phyloP scores from a whole-genome alignment of 2,888 invertebrate species.

The Caenorhabditis sp. region DNA sequence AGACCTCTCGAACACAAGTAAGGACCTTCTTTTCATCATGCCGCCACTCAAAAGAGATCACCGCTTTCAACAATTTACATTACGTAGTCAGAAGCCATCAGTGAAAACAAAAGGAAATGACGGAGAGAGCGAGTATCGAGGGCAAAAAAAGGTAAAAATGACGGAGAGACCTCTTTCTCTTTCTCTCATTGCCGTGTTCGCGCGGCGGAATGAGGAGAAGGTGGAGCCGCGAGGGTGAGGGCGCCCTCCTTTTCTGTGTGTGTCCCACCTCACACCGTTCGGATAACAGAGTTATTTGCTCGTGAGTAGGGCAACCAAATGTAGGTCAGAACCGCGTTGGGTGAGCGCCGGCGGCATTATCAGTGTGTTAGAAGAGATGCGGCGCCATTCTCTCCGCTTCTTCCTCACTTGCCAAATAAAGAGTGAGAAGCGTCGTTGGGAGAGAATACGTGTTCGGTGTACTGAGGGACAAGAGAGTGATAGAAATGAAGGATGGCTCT shows the following conservation, averaged over 20 bases:
- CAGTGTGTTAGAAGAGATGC: background rate
- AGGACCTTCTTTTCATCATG: no score
- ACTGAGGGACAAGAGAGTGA: background rate
- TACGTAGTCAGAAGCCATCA: background rate
- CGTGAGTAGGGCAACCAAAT: background rate
- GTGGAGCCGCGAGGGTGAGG: background rate
- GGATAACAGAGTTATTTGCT: background rate
- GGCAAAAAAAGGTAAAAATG: constrained; percentile 24
- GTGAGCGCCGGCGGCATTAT: constrained; percentile 3
- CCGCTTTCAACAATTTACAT: no score
- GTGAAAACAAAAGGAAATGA: constrained; percentile 10
- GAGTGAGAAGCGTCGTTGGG: background rate
- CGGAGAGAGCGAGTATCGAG: background rate
- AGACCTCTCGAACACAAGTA: no score
- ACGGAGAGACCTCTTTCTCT: constrained; percentile 16
- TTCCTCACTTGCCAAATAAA: constrained; percentile 8
- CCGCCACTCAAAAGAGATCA: no score
- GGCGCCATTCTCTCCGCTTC: background rate
- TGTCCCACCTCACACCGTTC: constrained; percentile 10
- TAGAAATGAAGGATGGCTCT: background rate
- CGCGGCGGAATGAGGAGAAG: constrained; percentile 27
- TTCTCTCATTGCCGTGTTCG: constrained; percentile 13
- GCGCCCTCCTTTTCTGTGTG: background rate
- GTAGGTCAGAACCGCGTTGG: constrained; percentile 2
- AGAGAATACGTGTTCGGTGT: background rate